These are phyloP conservation scores for Apotomis turbidana DNA, from an alignment of 2,888 invertebrate species.

Conservation along the genomic window DNA sequence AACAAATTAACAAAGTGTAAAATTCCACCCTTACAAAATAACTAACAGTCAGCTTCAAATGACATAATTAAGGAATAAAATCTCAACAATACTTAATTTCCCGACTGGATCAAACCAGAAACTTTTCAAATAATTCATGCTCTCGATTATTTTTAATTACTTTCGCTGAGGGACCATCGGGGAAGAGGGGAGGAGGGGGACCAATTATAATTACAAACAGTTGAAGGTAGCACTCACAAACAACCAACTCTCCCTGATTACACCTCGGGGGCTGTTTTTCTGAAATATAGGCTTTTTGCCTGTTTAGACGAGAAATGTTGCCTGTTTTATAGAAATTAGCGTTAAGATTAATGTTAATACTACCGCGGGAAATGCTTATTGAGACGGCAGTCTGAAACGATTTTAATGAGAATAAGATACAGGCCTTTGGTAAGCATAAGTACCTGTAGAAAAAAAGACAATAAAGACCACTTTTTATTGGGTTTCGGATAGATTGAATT, in stretches of 20 bases:
- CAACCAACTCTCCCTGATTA: conserved; percentile 48
- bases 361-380: conserved; percentile 7
- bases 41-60: conserved; percentile 7
- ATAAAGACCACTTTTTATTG: too few species aligned
- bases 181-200: background rate
- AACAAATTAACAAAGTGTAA: background rate
- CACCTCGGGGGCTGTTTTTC: conserved; percentile 35
- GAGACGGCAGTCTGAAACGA: background rate
- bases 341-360: conserved; percentile 12
- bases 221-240: conserved; percentile 41
- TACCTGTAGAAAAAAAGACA: too few species aligned
- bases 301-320: conserved; percentile 25
- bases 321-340: conserved; percentile 23
- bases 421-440: too few species aligned
- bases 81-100: conserved; percentile 39
- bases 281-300: conserved; percentile 23
- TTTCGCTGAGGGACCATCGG: conserved; percentile 32
- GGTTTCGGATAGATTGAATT: too few species aligned
- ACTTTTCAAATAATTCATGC: conserved; percentile 47
- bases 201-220: conserved; percentile 51
- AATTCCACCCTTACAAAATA: background rate
- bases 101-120: conserved; percentile 38
- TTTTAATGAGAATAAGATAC: conserved; percentile 8
- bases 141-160: conserved; percentile 58
- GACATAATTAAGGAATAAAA: conserved; percentile 36